Evolutionary conservation across 2,888 invertebrate genomes (phyloP).

Genomic region (Caenorhabditis sp.): DNA sequence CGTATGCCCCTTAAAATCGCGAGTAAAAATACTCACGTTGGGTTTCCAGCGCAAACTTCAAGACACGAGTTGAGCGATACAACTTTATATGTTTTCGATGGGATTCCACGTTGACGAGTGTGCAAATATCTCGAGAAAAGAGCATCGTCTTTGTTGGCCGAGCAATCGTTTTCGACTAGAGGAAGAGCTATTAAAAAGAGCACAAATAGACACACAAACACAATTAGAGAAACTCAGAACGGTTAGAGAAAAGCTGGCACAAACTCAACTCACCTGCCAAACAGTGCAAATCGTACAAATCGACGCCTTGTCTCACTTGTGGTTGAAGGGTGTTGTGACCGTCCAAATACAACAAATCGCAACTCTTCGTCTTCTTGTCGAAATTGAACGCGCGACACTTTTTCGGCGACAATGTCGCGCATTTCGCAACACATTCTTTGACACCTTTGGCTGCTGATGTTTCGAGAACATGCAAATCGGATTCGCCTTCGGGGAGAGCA

Average conservation of each 20-base stretch:
- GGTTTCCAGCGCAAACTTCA: slow-evolving; percentile 63
- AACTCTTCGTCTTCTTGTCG: slow-evolving; percentile 62
- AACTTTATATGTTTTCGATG: slow-evolving; percentile 59
- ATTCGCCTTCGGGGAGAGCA: slow-evolving; percentile 68
- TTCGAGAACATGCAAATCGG: slow-evolving; percentile 66
- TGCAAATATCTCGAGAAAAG: slow-evolving; percentile 67
- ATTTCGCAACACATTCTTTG: slow-evolving; percentile 57
- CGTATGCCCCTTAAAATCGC: not conserved
- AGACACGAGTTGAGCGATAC: slow-evolving; percentile 67
- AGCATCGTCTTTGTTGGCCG: slow-evolving; percentile 61
- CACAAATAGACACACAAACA: slow-evolving; percentile 8
- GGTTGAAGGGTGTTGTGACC: slow-evolving; percentile 66
- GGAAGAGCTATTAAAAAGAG: slow-evolving; percentile 44
- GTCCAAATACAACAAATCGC: slow-evolving; percentile 68
- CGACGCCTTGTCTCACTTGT: slow-evolving; percentile 62
- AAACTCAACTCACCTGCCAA: slow-evolving; percentile 48
- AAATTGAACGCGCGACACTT: slow-evolving; percentile 71
- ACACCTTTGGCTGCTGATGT: slow-evolving; percentile 48
- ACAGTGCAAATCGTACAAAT: slow-evolving; percentile 69
- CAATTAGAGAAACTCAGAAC: slow-evolving; percentile 7
- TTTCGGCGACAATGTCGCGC: slow-evolving; percentile 58
- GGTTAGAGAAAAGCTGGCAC: not conserved
- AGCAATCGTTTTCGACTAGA: slow-evolving; percentile 61
- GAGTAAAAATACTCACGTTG: slow-evolving; percentile 41
- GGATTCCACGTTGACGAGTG: slow-evolving; percentile 65